These are phyloP conservation scores for Acromyrmex echinatior DNA, from an alignment of 1,140 invertebrate genomes.

Conservation along the genomic window DNA sequence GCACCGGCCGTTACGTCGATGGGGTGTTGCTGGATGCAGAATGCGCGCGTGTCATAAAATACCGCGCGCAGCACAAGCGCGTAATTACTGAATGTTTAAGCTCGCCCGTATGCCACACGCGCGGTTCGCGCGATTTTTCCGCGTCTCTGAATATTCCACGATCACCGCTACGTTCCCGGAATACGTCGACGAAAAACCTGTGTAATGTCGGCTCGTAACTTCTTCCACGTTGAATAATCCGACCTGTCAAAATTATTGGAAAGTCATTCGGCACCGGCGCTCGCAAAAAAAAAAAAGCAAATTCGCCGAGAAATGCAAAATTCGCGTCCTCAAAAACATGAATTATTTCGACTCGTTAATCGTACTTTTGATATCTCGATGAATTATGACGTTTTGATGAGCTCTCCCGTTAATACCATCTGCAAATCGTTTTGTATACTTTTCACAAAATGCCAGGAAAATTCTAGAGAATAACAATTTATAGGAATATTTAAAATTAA, in stretches of 20 bases:
- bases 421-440: conserved; percentile 14
- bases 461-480: background rate
- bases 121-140: conserved; percentile 55
- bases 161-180: conserved; percentile 33
- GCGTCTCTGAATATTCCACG: conserved; percentile 43
- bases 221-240: conserved; percentile 53
- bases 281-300: conserved; percentile 33
- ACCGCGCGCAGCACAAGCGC: conserved; percentile 54
- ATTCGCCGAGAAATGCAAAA: conserved; percentile 36
- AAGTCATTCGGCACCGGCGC: conserved; percentile 41
- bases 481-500: background rate
- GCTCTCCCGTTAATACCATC: conserved; percentile 22
- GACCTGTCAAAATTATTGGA: conserved; percentile 60
- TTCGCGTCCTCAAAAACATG: conserved; percentile 45
- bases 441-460: background rate
- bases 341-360: conserved; percentile 61
- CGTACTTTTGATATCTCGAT: conserved; percentile 49
- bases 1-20: conserved; percentile 66
- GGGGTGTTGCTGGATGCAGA: conserved; percentile 62
- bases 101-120: conserved; percentile 44
- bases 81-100: conserved; percentile 71
- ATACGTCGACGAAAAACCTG: conserved; percentile 33
- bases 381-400: conserved; percentile 55
- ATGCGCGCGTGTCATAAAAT: conserved; percentile 67
- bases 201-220: conserved; percentile 55